Percentiles rank a stretch among this genome's conserved stretches.
Conservation (phyloP, 2,797 vertebrate genomes). For the Spinus pinus region DNA sequence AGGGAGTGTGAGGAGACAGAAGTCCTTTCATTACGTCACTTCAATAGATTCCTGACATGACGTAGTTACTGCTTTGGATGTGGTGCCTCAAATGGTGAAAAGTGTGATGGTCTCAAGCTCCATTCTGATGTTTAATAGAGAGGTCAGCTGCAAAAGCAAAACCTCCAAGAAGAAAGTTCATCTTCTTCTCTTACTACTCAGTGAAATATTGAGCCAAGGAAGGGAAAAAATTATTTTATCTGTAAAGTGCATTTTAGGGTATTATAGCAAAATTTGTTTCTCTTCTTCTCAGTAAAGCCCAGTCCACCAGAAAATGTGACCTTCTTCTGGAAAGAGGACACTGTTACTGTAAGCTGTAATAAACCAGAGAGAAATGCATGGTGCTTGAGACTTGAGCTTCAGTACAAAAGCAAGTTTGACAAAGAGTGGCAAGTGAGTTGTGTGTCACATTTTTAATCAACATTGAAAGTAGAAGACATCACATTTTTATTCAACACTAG, state of each 20-base stretch:
- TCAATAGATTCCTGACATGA: not conserved
- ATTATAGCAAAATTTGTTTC: not conserved
- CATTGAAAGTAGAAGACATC: not conserved
- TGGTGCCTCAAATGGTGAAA: not conserved
- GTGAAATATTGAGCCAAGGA: not conserved
- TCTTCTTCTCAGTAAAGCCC: constrained; percentile 62
- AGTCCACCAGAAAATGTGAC: constrained; percentile 32
- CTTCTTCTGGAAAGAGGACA: constrained; percentile 44
- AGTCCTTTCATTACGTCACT: not conserved
- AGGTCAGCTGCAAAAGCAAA: not conserved
- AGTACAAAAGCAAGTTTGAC: constrained; percentile 56
- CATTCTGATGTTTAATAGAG: not conserved
- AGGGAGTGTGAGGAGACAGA: not conserved
- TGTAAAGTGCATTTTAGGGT: not conserved
- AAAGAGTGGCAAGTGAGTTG: constrained; percentile 65
- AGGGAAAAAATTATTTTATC: not conserved
- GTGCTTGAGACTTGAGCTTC: constrained; percentile 52
- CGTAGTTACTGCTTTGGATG: not conserved
- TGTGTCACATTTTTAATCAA: not conserved
- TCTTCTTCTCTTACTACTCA: not conserved
- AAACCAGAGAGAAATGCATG: not conserved
- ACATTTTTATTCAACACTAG: not conserved
- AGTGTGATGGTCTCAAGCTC: not conserved
- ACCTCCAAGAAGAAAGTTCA: not conserved
- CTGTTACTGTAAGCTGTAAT: constrained; percentile 13